Conservation (phyloP, 1,140 invertebrate genomes). For the Solen grandis region DNA sequence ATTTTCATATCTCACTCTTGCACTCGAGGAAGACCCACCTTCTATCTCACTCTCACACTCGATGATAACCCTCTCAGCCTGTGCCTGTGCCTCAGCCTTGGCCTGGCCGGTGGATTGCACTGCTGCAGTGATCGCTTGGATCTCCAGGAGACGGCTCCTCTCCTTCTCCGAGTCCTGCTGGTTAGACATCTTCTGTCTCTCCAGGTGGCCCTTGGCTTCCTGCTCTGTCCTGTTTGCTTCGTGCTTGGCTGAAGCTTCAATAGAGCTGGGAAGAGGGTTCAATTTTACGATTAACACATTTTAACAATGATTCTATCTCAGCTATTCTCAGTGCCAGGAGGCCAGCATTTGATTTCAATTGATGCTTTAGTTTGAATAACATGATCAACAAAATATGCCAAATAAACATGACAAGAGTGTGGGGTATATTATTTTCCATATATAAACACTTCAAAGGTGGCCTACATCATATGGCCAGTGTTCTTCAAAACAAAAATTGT, state of each 20-base stretch:
- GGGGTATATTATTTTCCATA: no score
- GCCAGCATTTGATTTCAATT: no score
- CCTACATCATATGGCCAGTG: no score
- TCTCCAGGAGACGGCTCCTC: constrained; percentile 68
- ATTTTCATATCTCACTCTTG: no score
- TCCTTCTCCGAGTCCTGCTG: constrained; percentile 74
- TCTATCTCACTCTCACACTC: constrained; percentile 77
- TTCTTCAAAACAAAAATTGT: no score
- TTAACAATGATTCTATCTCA: not conserved
- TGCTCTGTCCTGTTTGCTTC: constrained; percentile 75
- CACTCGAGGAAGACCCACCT: constrained; percentile 64
- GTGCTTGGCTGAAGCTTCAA: constrained; percentile 73
- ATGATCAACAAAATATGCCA: no score
- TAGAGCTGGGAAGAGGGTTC: constrained; percentile 61
- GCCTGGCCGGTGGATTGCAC: constrained; percentile 77
- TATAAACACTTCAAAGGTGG: no score
- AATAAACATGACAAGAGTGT: no score
- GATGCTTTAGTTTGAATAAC: no score
- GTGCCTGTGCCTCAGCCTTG: constrained; percentile 76
- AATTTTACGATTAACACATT: not conserved
- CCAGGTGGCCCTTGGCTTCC: constrained; percentile 73
- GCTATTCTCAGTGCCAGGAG: not conserved
- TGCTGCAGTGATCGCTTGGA: constrained; percentile 70
- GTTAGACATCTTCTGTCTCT: constrained; percentile 74
- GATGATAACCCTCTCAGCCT: constrained; percentile 74